phyloP scores from a whole-genome alignment of 2,888 invertebrate species.

The Pecten maximus region DNA sequence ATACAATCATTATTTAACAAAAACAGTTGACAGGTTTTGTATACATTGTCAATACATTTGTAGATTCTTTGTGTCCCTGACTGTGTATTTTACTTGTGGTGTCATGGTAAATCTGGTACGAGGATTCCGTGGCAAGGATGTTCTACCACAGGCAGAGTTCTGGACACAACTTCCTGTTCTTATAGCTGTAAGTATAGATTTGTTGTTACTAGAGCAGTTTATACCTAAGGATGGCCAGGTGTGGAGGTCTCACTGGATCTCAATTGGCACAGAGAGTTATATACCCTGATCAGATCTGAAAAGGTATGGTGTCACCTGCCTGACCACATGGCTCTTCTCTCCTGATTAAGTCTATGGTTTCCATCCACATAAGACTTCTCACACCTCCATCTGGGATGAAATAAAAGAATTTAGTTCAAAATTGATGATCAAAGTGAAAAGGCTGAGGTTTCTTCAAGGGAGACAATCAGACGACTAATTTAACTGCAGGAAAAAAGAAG shows the following conservation, averaged over 20 bases:
- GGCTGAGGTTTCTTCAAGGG: background rate
- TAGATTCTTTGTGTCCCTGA: constrained; percentile 51
- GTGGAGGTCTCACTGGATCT: no score
- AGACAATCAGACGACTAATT: no score
- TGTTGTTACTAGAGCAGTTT: background rate
- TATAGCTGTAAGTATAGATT: constrained; percentile 47
- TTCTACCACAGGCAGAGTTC: constrained; percentile 50
- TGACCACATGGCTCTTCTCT: no score
- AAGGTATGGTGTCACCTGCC: no score
- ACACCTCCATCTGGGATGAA: no score
- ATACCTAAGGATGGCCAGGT: background rate
- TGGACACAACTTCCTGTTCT: constrained; percentile 50
- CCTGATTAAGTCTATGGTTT: no score
- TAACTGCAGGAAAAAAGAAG: no score
- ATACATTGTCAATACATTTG: background rate
- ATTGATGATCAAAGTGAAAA: no score
- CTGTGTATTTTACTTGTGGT: constrained; percentile 48
- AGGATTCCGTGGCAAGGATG: constrained; percentile 46
- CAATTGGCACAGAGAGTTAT: no score
- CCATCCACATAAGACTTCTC: no score
- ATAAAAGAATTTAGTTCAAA: no score
- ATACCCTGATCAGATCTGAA: no score
- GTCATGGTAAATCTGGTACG: constrained; percentile 44
- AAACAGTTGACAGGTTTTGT: background rate
- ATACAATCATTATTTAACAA: background rate